phyloP scores from a whole-genome alignment of 2,113 vertebrate species.

The Ammodytes dubius region DNA sequence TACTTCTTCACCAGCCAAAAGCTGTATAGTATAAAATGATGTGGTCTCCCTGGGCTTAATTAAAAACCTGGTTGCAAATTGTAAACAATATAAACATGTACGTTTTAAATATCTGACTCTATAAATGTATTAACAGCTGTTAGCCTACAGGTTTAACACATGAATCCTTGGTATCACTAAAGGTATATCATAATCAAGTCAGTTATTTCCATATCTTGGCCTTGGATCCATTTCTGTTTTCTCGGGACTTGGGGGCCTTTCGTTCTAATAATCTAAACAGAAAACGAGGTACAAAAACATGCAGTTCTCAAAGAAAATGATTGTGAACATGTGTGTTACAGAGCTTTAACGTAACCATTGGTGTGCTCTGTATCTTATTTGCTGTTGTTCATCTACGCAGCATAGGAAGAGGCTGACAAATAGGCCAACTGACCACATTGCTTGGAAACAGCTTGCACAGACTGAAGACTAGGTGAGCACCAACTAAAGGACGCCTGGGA shows the following conservation, averaged over 20 bases:
- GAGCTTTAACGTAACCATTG: not conserved
- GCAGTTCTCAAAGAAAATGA: not conserved
- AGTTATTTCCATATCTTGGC: not conserved
- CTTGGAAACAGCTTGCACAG: not conserved
- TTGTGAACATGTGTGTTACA: not conserved
- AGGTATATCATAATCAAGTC: not conserved
- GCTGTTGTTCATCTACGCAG: too few species aligned
- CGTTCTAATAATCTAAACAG: not conserved
- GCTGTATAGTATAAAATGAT: not conserved
- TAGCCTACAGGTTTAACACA: not conserved
- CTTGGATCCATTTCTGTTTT: not conserved
- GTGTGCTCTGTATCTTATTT: not conserved
- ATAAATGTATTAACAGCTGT: constrained; percentile 14
- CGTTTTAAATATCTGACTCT: constrained; percentile 5
- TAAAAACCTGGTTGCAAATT: constrained; percentile 6
- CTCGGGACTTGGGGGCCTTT: not conserved
- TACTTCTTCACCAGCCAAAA: not conserved
- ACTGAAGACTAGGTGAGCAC: not conserved
- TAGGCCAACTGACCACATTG: not conserved
- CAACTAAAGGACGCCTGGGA: not conserved
- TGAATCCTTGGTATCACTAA: not conserved
- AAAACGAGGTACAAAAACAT: not conserved
- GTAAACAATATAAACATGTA: constrained; percentile 11
- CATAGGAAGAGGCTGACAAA: not conserved
- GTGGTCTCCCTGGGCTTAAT: constrained; percentile 25